Percentiles rank a stretch among this genome's conserved stretches.
phyloP scores from a whole-genome alignment of 2,888 invertebrate genomes.

The Heteromyza rotundicornis region DNA sequence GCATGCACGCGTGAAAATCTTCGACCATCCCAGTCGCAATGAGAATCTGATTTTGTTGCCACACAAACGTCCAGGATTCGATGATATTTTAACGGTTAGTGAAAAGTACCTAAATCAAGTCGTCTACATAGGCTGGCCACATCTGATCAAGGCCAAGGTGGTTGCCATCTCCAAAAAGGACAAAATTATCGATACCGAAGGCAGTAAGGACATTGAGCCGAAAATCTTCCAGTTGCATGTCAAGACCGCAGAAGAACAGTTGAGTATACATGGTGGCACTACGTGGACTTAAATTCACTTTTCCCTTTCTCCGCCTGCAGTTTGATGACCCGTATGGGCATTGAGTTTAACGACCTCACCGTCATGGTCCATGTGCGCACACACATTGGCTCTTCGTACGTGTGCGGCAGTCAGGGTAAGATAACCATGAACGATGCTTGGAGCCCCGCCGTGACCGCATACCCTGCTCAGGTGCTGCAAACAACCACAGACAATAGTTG shows the following conservation, averaged over 20 bases:
- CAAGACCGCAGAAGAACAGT: conserved; percentile 52
- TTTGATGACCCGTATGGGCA: conserved; percentile 70
- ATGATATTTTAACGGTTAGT: conserved; percentile 66
- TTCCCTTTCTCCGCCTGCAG: conserved; percentile 31
- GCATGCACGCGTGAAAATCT: conserved; percentile 81
- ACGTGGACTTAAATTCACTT: no score
- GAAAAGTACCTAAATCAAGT: conserved; percentile 72
- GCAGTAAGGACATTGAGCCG: conserved; percentile 36
- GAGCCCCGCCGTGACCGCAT: conserved; percentile 68
- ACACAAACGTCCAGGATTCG: conserved; percentile 53
- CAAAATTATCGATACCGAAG: conserved; percentile 57
- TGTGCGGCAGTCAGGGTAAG: conserved; percentile 68
- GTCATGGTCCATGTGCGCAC: conserved; percentile 75
- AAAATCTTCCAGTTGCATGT: conserved; percentile 42
- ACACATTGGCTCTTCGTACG: conserved; percentile 73
- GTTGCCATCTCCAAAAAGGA: conserved; percentile 52
- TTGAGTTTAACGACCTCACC: conserved; percentile 74
- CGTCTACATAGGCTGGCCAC: conserved; percentile 91
- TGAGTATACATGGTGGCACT: conserved; percentile 38
- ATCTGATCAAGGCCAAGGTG: conserved; percentile 83
- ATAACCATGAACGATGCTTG: conserved; percentile 76
- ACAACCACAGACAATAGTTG: no score
- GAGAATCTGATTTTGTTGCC: conserved; percentile 83
- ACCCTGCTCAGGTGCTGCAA: conserved; percentile 65
- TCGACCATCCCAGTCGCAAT: conserved; percentile 81